Evolutionary conservation across 2,888 invertebrate genomes (phyloP).

Genomic region (Aporophyla nigra): DNA sequence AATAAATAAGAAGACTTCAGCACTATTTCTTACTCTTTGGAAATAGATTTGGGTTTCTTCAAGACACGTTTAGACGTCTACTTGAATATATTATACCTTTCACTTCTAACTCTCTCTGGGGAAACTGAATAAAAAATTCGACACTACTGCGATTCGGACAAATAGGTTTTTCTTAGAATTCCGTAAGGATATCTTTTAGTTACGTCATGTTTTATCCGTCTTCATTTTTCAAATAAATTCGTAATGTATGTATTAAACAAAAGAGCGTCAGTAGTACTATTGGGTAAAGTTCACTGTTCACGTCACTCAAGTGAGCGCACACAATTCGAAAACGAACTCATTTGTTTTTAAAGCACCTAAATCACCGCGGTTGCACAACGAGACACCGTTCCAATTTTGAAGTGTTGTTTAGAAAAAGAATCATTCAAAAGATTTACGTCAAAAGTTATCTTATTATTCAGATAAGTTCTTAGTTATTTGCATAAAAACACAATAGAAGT

Average conservation of each 20-base stretch:
- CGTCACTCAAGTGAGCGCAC: neutral
- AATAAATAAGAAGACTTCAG: slow-evolving; percentile 38
- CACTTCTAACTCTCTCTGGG: neutral
- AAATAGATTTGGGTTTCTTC: slow-evolving; percentile 35
- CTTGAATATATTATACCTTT: slow-evolving; percentile 42
- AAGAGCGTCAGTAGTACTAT: neutral
- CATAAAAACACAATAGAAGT: neutral
- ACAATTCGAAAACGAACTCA: neutral
- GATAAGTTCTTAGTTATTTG: neutral
- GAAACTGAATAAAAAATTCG: slow-evolving; percentile 42
- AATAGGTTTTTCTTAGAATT: neutral
- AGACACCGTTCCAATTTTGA: neutral
- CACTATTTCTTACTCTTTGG: slow-evolving; percentile 32
- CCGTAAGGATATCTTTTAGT: neutral
- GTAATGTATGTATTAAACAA: neutral
- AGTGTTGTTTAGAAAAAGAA: neutral
- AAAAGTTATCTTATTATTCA: neutral
- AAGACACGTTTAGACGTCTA: slow-evolving; percentile 11
- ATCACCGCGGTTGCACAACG: neutral
- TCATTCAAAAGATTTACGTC: neutral
- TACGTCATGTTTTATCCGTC: neutral
- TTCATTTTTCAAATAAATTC: neutral
- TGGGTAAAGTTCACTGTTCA: no score
- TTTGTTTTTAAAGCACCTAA: slow-evolving; percentile 3
- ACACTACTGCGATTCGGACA: slow-evolving; percentile 7